Conservation (phyloP, 2,888 invertebrate genomes). For the Allolobophora icterica region DNA sequence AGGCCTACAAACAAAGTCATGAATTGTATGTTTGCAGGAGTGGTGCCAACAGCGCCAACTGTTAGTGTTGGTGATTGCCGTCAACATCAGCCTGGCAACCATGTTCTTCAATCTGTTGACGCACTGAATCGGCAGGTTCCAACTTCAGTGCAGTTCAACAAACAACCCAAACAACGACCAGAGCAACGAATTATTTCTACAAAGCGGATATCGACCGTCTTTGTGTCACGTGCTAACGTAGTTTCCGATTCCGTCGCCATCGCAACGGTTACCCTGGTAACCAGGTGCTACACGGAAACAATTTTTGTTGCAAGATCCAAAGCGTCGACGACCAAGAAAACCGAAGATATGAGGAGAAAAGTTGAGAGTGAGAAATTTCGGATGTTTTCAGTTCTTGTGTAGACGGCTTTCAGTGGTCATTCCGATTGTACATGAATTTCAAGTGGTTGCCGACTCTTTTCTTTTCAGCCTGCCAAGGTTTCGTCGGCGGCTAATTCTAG, state of each 20-base stretch:
- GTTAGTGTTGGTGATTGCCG: conserved; percentile 62
- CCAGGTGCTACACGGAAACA: background rate
- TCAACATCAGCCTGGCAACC: conserved; percentile 63
- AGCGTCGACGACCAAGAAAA: background rate
- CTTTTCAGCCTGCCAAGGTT: conserved; percentile 12
- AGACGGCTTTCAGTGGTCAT: background rate
- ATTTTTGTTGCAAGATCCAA: background rate
- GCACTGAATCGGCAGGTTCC: conserved; percentile 37
- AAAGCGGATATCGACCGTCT: conserved; percentile 11
- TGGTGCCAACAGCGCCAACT: conserved; percentile 64
- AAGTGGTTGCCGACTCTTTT: background rate
- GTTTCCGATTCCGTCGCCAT: background rate
- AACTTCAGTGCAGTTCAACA: background rate
- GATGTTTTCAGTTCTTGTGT: background rate
- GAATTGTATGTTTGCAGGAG: conserved; percentile 55
- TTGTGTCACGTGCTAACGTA: conserved; percentile 3
- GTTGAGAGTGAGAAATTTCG: background rate
- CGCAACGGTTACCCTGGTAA: background rate
- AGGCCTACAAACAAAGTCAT: background rate
- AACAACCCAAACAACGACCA: background rate
- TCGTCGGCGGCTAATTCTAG: background rate
- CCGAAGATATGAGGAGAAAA: background rate
- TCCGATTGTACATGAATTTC: background rate
- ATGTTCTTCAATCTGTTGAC: conserved; percentile 65
- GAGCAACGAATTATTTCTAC: background rate